Evolutionary conservation across 2,888 invertebrate genomes (phyloP), one percentile per base, ranked within the genome.

Genomic region (Tanypteryx hageni): DNA sequence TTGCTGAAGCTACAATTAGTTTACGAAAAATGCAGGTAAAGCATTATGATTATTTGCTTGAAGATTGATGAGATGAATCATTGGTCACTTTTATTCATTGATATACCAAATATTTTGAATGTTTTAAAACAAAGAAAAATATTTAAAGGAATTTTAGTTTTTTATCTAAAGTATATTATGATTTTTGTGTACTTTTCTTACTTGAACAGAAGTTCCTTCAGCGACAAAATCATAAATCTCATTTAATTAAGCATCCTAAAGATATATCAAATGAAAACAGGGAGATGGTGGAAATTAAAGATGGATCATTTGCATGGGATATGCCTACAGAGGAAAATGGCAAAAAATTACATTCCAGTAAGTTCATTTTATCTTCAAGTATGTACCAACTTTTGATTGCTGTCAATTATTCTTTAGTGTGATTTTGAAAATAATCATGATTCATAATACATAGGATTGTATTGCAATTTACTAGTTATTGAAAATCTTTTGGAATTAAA

Each of bases 301-400:
- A 95, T 92, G 95, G 95, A 14, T 94, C 94, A 0, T 95, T 96
- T 93, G 94, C 94, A 5, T 96, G 96, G 95, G 95, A 95, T 81
- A 93, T 89, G 10, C 56, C 64, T 64, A 64, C 61, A 64, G 89
- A 89, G 31, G 89, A 89, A 18, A 18, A 44, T 61, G 5, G 44
- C 10, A 22, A 61, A 44, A 3, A 44, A 82, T n/a, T 85, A 64
- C 93, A 93, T 61, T 58, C 85, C 56, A 86, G 64, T 92, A 58
- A 86, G 59, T 89, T 89, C 9, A 83, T 64, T 5, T 8, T 44
- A 31, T 7, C 18, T 18, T 31, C 31, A 31, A 89, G 44, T 68
- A 10, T 61, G 59, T 27, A 31, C 22, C 58, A 2, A 11, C n/a
- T 68, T 64, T 18, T 13, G 68, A 10, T n/a, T 5, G 9, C 22